Percentiles rank a stretch among this genome's conserved stretches.
These are phyloP conservation scores for Berghia stephanieae DNA, from an alignment of 1,140 invertebrate genomes.

Conservation along the genomic window DNA sequence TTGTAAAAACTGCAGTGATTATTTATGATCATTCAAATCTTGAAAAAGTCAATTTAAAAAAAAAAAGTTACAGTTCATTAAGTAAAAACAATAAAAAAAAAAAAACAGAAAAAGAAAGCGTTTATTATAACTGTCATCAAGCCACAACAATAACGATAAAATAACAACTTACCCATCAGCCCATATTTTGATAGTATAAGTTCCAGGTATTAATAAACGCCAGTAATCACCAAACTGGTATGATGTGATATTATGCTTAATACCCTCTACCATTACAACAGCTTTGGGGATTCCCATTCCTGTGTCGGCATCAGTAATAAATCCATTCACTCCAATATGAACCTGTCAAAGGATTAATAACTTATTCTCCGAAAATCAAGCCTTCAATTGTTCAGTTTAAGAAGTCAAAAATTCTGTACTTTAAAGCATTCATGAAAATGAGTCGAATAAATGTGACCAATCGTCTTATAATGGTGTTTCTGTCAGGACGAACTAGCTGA, in stretches of 20 bases:
- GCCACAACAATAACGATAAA: background rate
- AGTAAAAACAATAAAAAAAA: background rate
- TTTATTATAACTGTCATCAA: background rate
- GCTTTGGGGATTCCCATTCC: conserved; percentile 79
- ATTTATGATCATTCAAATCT: background rate
- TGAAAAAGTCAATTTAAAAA: background rate
- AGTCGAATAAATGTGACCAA: too few relatives aligned
- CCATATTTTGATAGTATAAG: conserved; percentile 72
- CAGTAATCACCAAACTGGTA: conserved; percentile 85
- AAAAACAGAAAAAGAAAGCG: background rate
- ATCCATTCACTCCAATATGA: conserved; percentile 87
- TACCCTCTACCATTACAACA: conserved; percentile 75
- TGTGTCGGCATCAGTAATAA: conserved; percentile 79
- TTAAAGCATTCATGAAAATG: too few relatives aligned
- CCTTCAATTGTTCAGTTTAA: too few relatives aligned
- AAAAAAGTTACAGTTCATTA: background rate
- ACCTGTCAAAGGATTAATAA: conserved; percentile 72
- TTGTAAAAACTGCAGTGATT: too few relatives aligned
- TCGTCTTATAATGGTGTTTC: too few relatives aligned
- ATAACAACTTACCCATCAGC: conserved; percentile 57
- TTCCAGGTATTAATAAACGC: conserved; percentile 86
- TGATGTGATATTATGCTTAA: conserved; percentile 58
- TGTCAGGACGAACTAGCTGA: too few relatives aligned
- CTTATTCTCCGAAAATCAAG: background rate
- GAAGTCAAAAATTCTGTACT: too few relatives aligned